Conservation (phyloP, 2,113 vertebrate genomes). For the Gymnarchus niloticus region DNA sequence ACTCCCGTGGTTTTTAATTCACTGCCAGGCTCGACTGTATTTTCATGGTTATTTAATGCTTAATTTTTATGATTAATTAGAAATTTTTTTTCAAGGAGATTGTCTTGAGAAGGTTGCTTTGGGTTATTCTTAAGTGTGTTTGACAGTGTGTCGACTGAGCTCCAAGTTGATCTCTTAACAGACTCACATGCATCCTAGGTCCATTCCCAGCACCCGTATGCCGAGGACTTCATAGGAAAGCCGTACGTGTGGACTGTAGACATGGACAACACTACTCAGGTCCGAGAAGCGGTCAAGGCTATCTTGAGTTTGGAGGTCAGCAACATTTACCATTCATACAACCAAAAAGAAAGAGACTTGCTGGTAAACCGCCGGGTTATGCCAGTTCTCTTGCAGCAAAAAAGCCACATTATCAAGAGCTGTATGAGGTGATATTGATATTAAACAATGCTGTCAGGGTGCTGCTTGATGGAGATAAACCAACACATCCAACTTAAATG, state of each 20-base stretch:
- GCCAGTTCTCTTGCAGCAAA: neutral
- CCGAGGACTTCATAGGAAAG: conserved; percentile 54
- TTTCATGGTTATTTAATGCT: no score
- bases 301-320: conserved; percentile 51
- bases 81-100: neutral
- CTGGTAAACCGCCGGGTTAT: neutral
- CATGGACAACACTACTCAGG: conserved; percentile 46
- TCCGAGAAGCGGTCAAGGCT: conserved; percentile 45
- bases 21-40: no score
- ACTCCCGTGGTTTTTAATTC: no score
- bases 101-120: neutral
- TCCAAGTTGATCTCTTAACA: neutral
- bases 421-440: neutral
- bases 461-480: neutral
- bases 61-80: no score
- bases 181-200: conserved; percentile 40
- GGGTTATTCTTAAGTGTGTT: no score
- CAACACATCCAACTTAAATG: neutral
- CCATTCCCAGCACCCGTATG: conserved; percentile 61
- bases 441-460: neutral
- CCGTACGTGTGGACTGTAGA: conserved; percentile 63
- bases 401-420: neutral
- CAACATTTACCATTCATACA: neutral
- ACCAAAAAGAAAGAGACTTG: neutral
- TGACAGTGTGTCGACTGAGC: neutral